Conservation (phyloP, 1,140 invertebrate genomes). For the Megalopta genalis region DNA sequence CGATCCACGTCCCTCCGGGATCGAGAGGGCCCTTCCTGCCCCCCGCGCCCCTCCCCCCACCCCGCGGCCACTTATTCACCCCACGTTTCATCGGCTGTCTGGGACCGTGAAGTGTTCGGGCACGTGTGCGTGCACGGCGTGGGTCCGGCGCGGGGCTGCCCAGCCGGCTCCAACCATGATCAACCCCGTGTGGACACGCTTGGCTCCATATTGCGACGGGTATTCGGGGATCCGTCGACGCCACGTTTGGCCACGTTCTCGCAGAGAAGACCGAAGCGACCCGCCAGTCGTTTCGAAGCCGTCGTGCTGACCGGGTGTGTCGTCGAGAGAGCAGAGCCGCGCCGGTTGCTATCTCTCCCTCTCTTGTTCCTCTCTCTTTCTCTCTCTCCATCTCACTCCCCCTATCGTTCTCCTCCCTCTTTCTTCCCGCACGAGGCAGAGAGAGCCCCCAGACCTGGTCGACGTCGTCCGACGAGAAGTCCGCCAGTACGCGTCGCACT, state of each 20-base stretch:
- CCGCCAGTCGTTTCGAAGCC: slow-evolving; percentile 74
- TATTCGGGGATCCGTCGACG: slow-evolving; percentile 40
- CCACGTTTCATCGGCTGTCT: slow-evolving; percentile 36
- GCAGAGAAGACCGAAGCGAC: slow-evolving; percentile 6
- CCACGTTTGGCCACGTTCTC: background rate
- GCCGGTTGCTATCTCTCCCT: slow-evolving; percentile 27
- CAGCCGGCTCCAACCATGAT: too few species aligned
- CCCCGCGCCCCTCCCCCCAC: slow-evolving; percentile 5
- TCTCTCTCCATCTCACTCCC: background rate
- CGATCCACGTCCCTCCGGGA: slow-evolving; percentile 36
- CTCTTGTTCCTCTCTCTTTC: background rate
- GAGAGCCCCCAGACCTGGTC: background rate
- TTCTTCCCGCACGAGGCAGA: background rate
- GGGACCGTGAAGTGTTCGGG: slow-evolving; percentile 12
- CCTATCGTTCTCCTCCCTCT: slow-evolving; percentile 16
- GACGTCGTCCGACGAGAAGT: background rate
- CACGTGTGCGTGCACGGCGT: slow-evolving; percentile 7
- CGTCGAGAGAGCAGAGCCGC: slow-evolving; percentile 52
- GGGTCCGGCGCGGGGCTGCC: background rate
- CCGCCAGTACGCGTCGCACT: too few species aligned
- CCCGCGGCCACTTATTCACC: slow-evolving; percentile 19
- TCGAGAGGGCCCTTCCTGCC: slow-evolving; percentile 3
- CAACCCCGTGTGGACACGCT: background rate
- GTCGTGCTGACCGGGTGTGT: slow-evolving; percentile 72
- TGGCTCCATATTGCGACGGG: slow-evolving; percentile 4